Evolutionary conservation across 1,140 invertebrate species (phyloP).

Genomic region (Drosophila pruinosa): DNA sequence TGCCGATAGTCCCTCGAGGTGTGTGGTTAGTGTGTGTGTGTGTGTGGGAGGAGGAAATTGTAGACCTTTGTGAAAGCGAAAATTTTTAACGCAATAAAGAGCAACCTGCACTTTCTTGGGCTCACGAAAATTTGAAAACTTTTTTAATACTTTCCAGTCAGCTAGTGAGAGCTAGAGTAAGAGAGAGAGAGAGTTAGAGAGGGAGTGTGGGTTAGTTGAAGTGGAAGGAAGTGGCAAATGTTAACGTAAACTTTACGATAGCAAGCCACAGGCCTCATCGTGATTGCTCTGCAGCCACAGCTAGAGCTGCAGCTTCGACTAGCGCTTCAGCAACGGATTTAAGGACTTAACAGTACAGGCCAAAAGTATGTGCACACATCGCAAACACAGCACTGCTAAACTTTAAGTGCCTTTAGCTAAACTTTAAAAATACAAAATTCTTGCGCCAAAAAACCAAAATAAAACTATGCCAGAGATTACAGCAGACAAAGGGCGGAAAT

Average conservation of each 20-base stretch:
- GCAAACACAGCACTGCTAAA: neutral
- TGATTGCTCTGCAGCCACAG: neutral
- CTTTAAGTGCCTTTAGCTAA: conserved; percentile 36
- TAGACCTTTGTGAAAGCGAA: conserved; percentile 68
- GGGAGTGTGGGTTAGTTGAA: neutral
- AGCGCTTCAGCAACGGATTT: conserved; percentile 22
- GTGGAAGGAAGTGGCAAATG: conserved; percentile 29
- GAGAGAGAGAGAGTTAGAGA: neutral
- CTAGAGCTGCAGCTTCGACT: neutral
- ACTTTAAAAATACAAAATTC: conserved; percentile 38
- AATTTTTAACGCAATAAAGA: conserved; percentile 75
- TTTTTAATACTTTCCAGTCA: conserved; percentile 66
- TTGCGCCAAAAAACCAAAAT: neutral
- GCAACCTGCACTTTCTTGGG: conserved; percentile 67
- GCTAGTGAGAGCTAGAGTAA: neutral
- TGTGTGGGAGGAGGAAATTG: conserved; percentile 28
- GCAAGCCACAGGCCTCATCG: conserved; percentile 51
- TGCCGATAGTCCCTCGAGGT: conserved; percentile 30
- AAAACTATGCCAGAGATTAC: conserved; percentile 11
- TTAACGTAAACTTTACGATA: conserved; percentile 30
- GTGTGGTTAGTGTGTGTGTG: conserved; percentile 11
- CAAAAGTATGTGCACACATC: conserved; percentile 16
- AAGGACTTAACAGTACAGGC: conserved; percentile 43
- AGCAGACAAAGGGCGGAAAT: neutral
- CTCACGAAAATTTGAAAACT: conserved; percentile 74